Evolutionary conservation across 2,797 vertebrate genomes (phyloP).

Genomic region (Channallabes apus): DNA sequence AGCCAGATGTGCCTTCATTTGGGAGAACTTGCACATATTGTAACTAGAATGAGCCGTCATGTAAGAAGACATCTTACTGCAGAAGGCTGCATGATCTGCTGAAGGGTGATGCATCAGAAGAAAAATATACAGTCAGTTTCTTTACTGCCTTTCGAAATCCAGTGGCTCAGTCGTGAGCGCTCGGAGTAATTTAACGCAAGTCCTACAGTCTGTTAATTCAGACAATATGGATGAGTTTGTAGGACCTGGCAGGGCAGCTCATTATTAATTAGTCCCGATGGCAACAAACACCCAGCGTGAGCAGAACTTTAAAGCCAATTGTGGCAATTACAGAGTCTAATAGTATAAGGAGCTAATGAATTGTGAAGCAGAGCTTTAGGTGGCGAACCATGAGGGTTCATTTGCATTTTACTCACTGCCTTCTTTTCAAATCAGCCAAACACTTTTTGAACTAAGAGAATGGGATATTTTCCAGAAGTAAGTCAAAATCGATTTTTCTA

Average conservation of each 20-base stretch:
- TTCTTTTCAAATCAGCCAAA: slow-evolving; percentile 48
- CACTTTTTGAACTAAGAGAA: slow-evolving; percentile 48
- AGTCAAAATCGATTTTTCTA: background rate
- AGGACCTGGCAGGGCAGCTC: slow-evolving; percentile 50
- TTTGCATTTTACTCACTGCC: slow-evolving; percentile 52
- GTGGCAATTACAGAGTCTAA: slow-evolving; percentile 58
- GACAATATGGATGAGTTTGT: slow-evolving; percentile 56
- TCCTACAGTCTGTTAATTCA: slow-evolving; percentile 56
- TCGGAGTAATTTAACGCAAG: slow-evolving; percentile 21
- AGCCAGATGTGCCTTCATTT: slow-evolving; percentile 51
- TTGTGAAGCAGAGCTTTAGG: slow-evolving; percentile 48
- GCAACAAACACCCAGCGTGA: slow-evolving; percentile 61
- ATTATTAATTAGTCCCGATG: slow-evolving; percentile 60
- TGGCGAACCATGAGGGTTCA: slow-evolving; percentile 49
- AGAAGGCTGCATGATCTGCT: slow-evolving; percentile 51
- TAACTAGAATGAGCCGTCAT: slow-evolving; percentile 33
- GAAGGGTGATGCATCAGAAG: slow-evolving; percentile 40
- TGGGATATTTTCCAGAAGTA: slow-evolving; percentile 5
- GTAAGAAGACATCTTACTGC: slow-evolving; percentile 47
- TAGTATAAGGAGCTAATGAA: slow-evolving; percentile 60
- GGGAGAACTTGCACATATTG: slow-evolving; percentile 35
- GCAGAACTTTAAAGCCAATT: slow-evolving; percentile 60
- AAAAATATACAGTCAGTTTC: slow-evolving; percentile 47
- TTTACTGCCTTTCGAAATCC: slow-evolving; percentile 61
- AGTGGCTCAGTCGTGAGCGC: slow-evolving; percentile 41